Evolutionary conservation across 2,797 vertebrate genomes (phyloP), one percentile per base, ranked within the genome.

Genomic region (Macrochelys suwanniensis): DNA sequence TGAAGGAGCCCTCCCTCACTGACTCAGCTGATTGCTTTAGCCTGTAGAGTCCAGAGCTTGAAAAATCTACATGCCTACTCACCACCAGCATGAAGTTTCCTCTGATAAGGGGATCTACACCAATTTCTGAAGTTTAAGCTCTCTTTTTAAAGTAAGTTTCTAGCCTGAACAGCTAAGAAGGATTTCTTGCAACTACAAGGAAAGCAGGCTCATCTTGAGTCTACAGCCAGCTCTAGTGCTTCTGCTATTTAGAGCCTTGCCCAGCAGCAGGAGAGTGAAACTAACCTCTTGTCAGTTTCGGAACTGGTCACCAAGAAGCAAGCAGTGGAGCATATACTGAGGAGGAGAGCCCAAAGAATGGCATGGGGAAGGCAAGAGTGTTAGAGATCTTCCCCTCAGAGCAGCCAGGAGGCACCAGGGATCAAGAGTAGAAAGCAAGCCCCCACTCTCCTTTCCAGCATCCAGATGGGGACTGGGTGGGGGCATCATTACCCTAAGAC

Each of bases 121-220:
- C 89, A 61, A 84, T 56, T 13, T 82, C 51, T 15, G 59, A 95
- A 89, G 54, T 92, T 65, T 85, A 61, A 93, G 89, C 77, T 42
- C 61, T 65, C n/a, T 83, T 90, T 95, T 95, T 90, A 87, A 94
- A 96, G 90, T 91, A 82, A 79, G 16, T 33, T 23, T 12, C 90
- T 51, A 42, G 81, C 21, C 26, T 89, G 84, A 84, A 76, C 85
- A 83, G 89, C 6, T 71, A 88, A 0, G 3, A 42, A 93, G 84
- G 92, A 79, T 85, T 89, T 94, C 89, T 84, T 92, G 81, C 88
- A 89, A 92, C 90, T 84, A 86, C 57, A 92, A 85, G 88, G 92
- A 92, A 89, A 89, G 68, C 78, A 90, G 91, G 76, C 37, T 95
- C 92, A 90, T 71, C 85, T 92, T 86, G 81, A 28, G 7, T 50